Evolutionary conservation across 2,113 vertebrate species (phyloP).

Genomic region (Setophaga kirtlandii): DNA sequence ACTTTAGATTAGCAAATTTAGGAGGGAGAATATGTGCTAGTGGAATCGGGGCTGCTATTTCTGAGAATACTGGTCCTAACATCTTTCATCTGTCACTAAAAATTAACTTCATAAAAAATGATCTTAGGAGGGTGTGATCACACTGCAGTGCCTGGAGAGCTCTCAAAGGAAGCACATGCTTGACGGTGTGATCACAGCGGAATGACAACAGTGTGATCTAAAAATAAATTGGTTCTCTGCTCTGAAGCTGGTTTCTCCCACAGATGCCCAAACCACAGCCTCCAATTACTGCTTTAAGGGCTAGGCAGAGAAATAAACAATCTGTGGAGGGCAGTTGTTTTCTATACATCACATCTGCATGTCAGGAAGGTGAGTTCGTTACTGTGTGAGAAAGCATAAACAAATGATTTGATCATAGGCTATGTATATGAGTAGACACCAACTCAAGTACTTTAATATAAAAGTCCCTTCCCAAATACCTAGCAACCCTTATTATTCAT

Average conservation of each 20-base stretch:
- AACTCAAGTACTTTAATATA: neutral
- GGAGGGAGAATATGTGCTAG: neutral
- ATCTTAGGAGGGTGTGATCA: conserved; percentile 25
- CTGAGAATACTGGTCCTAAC: neutral
- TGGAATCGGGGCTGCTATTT: neutral
- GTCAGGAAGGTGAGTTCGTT: neutral
- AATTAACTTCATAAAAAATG: conserved; percentile 39
- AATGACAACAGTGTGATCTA: conserved; percentile 13
- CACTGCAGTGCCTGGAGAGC: conserved; percentile 48
- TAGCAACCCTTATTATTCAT: neutral
- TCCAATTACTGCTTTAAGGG: neutral
- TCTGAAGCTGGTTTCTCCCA: conserved; percentile 20
- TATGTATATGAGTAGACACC: neutral
- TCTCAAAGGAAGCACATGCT: conserved; percentile 52
- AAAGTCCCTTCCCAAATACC: neutral
- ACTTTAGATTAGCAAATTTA: neutral
- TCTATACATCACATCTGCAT: neutral
- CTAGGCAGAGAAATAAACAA: conserved; percentile 18
- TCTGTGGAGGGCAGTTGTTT: neutral
- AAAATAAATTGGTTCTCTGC: conserved; percentile 46
- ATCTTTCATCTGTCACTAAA: conserved; percentile 56
- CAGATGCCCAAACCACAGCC: neutral
- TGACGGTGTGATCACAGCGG: conserved; percentile 17
- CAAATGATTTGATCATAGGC: neutral
- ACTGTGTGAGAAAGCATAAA: neutral